phyloP scores from a whole-genome alignment of 2,113 vertebrate species.

The Neogobius melanostomus region DNA sequence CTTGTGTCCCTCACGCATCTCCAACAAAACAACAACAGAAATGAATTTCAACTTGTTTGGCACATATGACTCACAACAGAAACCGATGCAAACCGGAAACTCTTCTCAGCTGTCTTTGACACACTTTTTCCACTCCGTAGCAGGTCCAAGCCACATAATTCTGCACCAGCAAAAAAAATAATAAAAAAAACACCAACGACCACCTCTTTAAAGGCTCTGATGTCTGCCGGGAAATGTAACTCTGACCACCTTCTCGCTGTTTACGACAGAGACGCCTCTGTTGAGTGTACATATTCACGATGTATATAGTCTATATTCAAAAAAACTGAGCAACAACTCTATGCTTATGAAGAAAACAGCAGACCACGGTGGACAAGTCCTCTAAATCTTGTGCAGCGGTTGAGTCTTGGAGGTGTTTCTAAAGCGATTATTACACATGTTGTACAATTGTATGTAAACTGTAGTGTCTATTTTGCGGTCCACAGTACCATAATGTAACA shows the following conservation, averaged over 20 bases:
- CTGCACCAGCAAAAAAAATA: slow-evolving; percentile 38
- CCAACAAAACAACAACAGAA: not conserved
- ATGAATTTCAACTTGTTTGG: slow-evolving; percentile 5
- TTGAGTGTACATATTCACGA: slow-evolving; percentile 41
- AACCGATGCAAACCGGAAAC: slow-evolving; percentile 36
- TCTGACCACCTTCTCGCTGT: slow-evolving; percentile 17
- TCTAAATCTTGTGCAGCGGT: slow-evolving; percentile 25
- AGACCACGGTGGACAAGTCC: slow-evolving; percentile 20
- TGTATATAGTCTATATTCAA: slow-evolving; percentile 33
- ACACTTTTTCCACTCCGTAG: slow-evolving; percentile 29
- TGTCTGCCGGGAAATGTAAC: slow-evolving; percentile 26
- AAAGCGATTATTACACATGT: slow-evolving; percentile 35
- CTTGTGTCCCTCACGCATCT: slow-evolving; percentile 22
- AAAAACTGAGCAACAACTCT: slow-evolving; percentile 21
- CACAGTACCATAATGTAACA: slow-evolving; percentile 16
- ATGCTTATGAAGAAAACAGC: slow-evolving; percentile 21
- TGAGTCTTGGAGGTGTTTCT: slow-evolving; percentile 42
- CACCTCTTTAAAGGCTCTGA: slow-evolving; percentile 16
- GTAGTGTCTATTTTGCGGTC: slow-evolving; percentile 44
- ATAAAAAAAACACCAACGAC: slow-evolving; percentile 15
- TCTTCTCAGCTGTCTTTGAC: slow-evolving; percentile 26
- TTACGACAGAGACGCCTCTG: slow-evolving; percentile 20
- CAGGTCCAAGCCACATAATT: slow-evolving; percentile 45
- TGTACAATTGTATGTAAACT: slow-evolving; percentile 49
- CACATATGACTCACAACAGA: slow-evolving; percentile 13